phyloP scores from a whole-genome alignment of 2,888 invertebrate species.

The Agapostemon virescens region DNA sequence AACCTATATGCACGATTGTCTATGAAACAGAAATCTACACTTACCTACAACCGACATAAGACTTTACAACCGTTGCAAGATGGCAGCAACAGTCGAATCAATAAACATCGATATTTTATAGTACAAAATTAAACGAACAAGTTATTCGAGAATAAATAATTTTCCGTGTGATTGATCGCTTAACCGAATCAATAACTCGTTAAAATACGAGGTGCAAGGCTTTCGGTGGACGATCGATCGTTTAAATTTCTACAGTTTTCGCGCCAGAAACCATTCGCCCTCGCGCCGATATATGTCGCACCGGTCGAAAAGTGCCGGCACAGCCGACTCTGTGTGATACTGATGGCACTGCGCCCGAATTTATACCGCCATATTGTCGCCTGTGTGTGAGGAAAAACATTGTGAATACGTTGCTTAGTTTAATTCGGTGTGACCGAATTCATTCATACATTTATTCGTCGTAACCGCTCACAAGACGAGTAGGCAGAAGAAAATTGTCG shows the following conservation, averaged over 20 bases:
- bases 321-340: too few relatives aligned
- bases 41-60: neutral
- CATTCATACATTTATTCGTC: too few relatives aligned
- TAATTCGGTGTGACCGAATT: constrained; percentile 33
- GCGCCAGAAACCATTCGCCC: constrained; percentile 6
- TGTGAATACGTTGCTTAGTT: constrained; percentile 85
- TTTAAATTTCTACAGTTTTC: constrained; percentile 15
- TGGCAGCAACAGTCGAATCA: neutral
- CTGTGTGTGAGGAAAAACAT: constrained; percentile 85
- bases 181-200: neutral
- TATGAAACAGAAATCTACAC: too few relatives aligned
- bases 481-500: constrained; percentile 13
- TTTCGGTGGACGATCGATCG: neutral
- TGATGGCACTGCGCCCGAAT: constrained; percentile 71
- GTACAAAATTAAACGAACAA: neutral
- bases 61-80: neutral
- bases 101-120: neutral
- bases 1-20: too few relatives aligned
- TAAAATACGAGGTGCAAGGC: too few relatives aligned
- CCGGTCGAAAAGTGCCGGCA: constrained; percentile 52
- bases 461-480: neutral
- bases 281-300: constrained; percentile 37
- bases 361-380: constrained; percentile 85
- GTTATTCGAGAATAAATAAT: neutral
- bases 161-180: neutral